These are phyloP conservation scores for Trichoplax adhaerens DNA, from an alignment of 37 sponge, comb jelly and placozoan species.

Conservation along the genomic window DNA sequence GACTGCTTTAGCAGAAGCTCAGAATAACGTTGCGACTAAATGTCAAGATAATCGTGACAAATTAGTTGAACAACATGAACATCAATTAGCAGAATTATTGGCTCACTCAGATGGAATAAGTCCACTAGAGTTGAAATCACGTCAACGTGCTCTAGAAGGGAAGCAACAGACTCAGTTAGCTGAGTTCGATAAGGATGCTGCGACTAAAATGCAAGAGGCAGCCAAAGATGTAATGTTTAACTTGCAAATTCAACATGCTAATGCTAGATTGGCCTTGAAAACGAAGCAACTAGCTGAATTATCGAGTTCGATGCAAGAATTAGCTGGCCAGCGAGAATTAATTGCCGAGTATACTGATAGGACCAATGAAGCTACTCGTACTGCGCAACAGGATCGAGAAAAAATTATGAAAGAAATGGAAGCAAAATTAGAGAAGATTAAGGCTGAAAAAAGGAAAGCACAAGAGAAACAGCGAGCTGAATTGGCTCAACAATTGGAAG, in stretches of 20 bases:
- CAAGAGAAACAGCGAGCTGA: constrained; percentile 4
- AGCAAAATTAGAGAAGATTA: constrained; percentile 1
- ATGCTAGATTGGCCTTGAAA: not conserved
- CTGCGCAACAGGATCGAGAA: constrained; percentile 1
- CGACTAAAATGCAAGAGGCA: constrained; percentile 1
- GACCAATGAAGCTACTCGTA: not conserved
- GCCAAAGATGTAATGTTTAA: constrained; percentile 9
- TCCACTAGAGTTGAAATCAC: no score
- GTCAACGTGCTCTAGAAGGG: no score
- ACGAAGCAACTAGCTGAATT: not conserved
- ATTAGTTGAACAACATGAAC: constrained; percentile 1
- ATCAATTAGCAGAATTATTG: constrained; percentile 6
- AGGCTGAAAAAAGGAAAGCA: not conserved
- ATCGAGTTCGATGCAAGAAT: not conserved
- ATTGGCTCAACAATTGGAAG: not conserved
- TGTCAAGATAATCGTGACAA: no score
- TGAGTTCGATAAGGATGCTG: not conserved
- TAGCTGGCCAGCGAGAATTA: not conserved
- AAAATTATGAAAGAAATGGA: not conserved
- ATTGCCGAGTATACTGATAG: not conserved
- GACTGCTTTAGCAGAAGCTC: not conserved
- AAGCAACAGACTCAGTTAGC: no score
- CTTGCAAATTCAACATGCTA: not conserved
- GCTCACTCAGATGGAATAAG: no score
- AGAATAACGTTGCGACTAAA: not conserved